Evolutionary conservation across 2,888 invertebrate species (phyloP), one percentile per base, ranked within the genome.

Genomic region (Stramonita haemastoma): DNA sequence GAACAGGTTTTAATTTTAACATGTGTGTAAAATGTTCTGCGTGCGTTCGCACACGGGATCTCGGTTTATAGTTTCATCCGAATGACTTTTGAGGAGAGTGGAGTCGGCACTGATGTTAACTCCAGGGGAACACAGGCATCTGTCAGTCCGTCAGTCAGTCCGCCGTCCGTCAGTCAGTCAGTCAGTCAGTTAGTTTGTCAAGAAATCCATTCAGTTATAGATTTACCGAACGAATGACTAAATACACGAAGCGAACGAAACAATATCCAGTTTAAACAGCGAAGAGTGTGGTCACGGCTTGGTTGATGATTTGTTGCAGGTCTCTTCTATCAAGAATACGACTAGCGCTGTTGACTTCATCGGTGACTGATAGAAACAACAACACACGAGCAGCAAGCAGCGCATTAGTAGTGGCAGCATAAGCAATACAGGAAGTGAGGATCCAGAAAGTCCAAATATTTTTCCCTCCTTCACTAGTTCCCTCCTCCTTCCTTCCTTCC

Each of bases 261-360:
- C 5, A 19, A 19, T 22, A 66, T 22, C 66, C 19, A 66, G 26
- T 5, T 66, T 22, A 66, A 22, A 5, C 8, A 26, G 29, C 13
- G n/a, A 15, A 77, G 11, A 77, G 13, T 1, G 26, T 77, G 29
- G 8, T 5, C 8, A n/a, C 8, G 13, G 26, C 13, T 29, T n/a
- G n/a, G 29, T n/a, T 77, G 19, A 17, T 79, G 29, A 19, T 17
- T 46, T 83, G 56, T 83, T 83, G 0, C 83, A 83, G 83, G 83
- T 4, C 83, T 83, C 22, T 83, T 83, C 83, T 83, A 46, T 46
- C 32, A 83, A 83, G 83, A 83, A 79, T 79, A 34, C 79, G 79
- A 79, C 15, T 79, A 73, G 26, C 11, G n/a, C 73, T 73, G 73
- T 26, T 19, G 19, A 73, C n/a, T 8, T 13, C 73, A 73, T n/a